phyloP scores from a whole-genome alignment of 37 sponge, comb jelly and placozoan genomes.

The Chondrosia reniformis region DNA sequence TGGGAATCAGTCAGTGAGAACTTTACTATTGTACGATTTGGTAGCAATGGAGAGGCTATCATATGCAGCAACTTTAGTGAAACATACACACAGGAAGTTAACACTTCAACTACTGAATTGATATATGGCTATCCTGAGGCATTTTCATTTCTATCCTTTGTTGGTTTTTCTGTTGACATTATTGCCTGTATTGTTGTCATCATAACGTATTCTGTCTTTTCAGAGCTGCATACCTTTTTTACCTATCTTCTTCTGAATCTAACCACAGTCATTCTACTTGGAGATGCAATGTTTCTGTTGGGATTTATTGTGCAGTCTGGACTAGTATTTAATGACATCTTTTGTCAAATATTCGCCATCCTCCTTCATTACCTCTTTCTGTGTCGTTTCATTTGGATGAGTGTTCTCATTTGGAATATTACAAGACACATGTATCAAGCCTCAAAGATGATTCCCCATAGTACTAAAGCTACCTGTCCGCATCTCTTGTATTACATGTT shows the following conservation, averaged over 20 bases:
- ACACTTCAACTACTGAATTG: not conserved
- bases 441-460: not conserved
- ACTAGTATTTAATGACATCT: not conserved
- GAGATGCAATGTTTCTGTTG: slow-evolving; percentile 25
- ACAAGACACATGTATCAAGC: not conserved
- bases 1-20: not conserved
- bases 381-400: slow-evolving; percentile 50
- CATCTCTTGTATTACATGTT: slow-evolving; percentile 6
- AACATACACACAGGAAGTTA: not conserved
- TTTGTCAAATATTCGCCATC: slow-evolving; percentile 28
- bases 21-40: not conserved
- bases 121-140: not conserved
- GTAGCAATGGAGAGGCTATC: not conserved
- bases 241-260: slow-evolving; percentile 44
- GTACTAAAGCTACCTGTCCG: not conserved
- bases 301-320: not conserved
- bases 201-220: slow-evolving; percentile 44
- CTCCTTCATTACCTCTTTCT: slow-evolving; percentile 42
- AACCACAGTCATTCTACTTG: slow-evolving; percentile 2
- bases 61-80: not conserved
- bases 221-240: slow-evolving; percentile 40
- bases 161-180: slow-evolving; percentile 48
- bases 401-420: slow-evolving; percentile 25
- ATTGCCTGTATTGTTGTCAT: slow-evolving; percentile 25
- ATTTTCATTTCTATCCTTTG: slow-evolving; percentile 33